phyloP scores from a whole-genome alignment of 2,888 invertebrate species.

The Plagodis pulveraria region DNA sequence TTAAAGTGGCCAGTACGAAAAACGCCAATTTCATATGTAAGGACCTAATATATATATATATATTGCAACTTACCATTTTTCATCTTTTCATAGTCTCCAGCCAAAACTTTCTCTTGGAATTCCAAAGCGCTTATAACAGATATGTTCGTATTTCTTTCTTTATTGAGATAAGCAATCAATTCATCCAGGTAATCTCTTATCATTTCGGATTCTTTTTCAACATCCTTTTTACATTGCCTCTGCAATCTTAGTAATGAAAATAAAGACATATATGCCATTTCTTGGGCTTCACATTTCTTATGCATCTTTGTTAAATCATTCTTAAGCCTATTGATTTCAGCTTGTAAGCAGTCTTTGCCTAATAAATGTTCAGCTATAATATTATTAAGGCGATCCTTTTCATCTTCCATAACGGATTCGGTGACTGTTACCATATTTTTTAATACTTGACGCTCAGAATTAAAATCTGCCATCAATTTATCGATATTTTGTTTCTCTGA shows the following conservation, averaged over 20 bases:
- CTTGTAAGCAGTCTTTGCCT: constrained; percentile 42
- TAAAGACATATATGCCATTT: constrained; percentile 41
- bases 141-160: constrained; percentile 26
- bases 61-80: constrained; percentile 50
- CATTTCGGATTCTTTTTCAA: constrained; percentile 34
- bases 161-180: constrained; percentile 38
- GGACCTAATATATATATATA: too few relatives aligned
- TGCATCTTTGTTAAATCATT: constrained; percentile 32
- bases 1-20: too few relatives aligned
- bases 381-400: constrained; percentile 35
- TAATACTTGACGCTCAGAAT: constrained; percentile 61
- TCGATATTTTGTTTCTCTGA: constrained; percentile 55
- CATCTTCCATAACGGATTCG: constrained; percentile 69
- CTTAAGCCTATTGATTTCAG: constrained; percentile 45
- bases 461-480: constrained; percentile 61
- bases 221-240: constrained; percentile 37
- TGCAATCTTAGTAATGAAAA: constrained; percentile 34
- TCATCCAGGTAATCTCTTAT: constrained; percentile 36
- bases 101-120: constrained; percentile 39
- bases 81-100: constrained; percentile 37
- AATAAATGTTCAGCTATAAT: constrained; percentile 11
- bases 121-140: constrained; percentile 39
- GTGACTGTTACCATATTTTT: constrained; percentile 69
- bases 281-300: constrained; percentile 45
- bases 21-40: too few relatives aligned